Evolutionary conservation across 2,888 invertebrate species (phyloP).

Genomic region (Orthonevra nobilis): DNA sequence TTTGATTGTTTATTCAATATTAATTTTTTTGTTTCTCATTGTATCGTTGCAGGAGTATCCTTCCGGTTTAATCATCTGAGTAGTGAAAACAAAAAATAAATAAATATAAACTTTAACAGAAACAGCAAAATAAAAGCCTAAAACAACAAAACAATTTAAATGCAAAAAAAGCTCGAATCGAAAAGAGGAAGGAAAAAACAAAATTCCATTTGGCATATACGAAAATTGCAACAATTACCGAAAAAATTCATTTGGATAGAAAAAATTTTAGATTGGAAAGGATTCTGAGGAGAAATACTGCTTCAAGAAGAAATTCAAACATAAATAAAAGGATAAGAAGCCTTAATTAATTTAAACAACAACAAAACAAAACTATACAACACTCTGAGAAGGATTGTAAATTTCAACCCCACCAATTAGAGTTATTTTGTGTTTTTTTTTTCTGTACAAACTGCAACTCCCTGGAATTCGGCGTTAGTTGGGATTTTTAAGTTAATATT

Average conservation of each 20-base stretch:
- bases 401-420: constrained; percentile 54
- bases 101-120: background rate
- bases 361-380: background rate
- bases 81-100: constrained; percentile 11
- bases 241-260: constrained; percentile 58
- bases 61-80: constrained; percentile 65
- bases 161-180: constrained; percentile 76
- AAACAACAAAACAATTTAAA: constrained; percentile 71
- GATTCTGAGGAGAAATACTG: constrained; percentile 7
- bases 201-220: constrained; percentile 79
- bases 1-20: constrained; percentile 55
- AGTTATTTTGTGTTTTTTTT: constrained; percentile 34
- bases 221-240: constrained; percentile 54
- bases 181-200: constrained; percentile 75
- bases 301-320: constrained; percentile 1
- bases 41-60: constrained; percentile 79
- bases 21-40: constrained; percentile 37
- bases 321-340: constrained; percentile 18
- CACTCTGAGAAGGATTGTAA: constrained; percentile 15
- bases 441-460: constrained; percentile 4
- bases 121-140: constrained; percentile 8
- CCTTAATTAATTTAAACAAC: too few relatives aligned
- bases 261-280: constrained; percentile 59
- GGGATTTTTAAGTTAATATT: constrained; percentile 14
- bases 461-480: constrained; percentile 27